Percentiles rank a stretch among this genome's conserved stretches.
Conservation (phyloP, 2,113 vertebrate genomes). For the Pelvicachromis taeniatus region DNA sequence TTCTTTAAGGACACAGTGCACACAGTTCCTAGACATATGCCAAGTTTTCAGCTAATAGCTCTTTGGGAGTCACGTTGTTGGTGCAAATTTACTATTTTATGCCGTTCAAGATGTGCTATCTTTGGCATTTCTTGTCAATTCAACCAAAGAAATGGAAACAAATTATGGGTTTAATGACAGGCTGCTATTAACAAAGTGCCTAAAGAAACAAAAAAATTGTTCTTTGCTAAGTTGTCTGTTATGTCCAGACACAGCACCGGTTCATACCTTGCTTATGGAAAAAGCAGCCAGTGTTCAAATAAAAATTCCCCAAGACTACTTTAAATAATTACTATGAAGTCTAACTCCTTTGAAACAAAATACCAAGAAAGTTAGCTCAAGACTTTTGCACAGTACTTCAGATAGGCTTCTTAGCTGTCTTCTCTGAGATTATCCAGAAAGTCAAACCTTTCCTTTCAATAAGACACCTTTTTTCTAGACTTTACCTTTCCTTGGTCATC, state of each 20-base stretch:
- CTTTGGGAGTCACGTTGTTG: neutral
- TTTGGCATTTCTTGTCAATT: neutral
- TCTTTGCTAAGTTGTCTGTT: neutral
- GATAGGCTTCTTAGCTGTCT: neutral
- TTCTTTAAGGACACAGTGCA: neutral
- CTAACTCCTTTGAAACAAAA: neutral
- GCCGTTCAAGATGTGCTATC: neutral
- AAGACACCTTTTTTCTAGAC: neutral
- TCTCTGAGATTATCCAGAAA: neutral
- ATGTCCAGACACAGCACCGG: neutral
- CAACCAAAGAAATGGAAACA: neutral
- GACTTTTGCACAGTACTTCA: neutral
- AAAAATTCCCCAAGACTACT: neutral
- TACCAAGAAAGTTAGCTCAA: neutral
- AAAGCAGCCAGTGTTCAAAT: neutral
- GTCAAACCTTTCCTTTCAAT: neutral
- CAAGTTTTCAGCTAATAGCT: neutral
- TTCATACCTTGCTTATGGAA: neutral
- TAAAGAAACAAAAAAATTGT: neutral
- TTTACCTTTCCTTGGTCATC: neutral
- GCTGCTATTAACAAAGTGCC: neutral
- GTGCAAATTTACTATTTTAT: neutral
- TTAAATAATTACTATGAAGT: too few species aligned
- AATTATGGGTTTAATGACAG: neutral
- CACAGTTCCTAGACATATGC: neutral